Base-by-base conservation (phyloP, 2,888 invertebrate genomes). In the Sphinx pinastri region DNA sequence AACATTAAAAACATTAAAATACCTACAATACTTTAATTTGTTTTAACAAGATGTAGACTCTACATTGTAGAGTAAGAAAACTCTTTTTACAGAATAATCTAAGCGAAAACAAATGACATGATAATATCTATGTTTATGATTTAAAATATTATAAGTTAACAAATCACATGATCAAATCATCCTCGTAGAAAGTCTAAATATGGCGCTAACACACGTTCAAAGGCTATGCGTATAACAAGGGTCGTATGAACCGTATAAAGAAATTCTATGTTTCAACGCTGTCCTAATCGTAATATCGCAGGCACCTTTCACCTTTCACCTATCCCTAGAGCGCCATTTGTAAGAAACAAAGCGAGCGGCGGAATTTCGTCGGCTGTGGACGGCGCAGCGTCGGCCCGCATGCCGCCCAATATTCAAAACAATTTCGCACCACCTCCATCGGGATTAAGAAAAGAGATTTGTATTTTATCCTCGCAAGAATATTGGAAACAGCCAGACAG, bases 391-490 rank as follows among this genome's bases (percentile, higher is more conserved):
- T 13, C 31, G 16, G 60, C 11, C 60, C 12, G 16, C 45, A 16
- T 16, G 60, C 47, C 59, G 47, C 73, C 81, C 79, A 82, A 87
- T 85, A 87, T 88, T 86, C 85, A 84, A 89, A 90, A 88, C 84
- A 88, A 85, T 85, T 76, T 79, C 73, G 74, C 75, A 73, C 74
- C 75, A 73, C 77, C 63, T 80, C 80, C 79, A 74, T 63, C 55
- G 83, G 83, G 85, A 86, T 87, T 86, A 86, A 81, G 81, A 76
- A 81, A 84, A 80, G 74, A 78, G 79, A 85, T 84, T 86, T 84
- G 77, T 84, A 78, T 85, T 85, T 85, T 84, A 84, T 77, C 76
- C 76, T 80, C 71, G 68, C 74, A 80, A 83, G 79, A 85, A 84
- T 84, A 86, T 88, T 84, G 81, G 79, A 77, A 81, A 75, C 75